Conservation (phyloP, 2,888 invertebrate genomes). For the Doris montereyensis region DNA sequence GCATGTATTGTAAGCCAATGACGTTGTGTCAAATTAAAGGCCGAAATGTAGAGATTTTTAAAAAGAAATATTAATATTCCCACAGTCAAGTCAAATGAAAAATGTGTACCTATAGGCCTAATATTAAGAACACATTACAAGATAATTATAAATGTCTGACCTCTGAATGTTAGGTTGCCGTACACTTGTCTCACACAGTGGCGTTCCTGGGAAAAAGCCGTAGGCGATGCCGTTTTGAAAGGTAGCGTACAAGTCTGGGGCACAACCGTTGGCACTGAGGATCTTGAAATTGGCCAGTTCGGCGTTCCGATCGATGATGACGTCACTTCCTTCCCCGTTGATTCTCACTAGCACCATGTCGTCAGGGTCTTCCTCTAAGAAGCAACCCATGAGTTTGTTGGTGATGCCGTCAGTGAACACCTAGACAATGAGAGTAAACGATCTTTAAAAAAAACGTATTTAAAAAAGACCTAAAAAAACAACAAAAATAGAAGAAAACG, state of each 20-base stretch:
- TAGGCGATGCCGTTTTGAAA: constrained; percentile 96
- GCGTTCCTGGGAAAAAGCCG: constrained; percentile 82
- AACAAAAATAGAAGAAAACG: too few relatives aligned
- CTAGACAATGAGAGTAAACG: too few relatives aligned
- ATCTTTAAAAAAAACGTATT: too few relatives aligned
- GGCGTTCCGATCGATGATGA: constrained; percentile 89
- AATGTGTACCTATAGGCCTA: too few relatives aligned
- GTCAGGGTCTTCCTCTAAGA: constrained; percentile 73
- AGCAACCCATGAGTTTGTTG: constrained; percentile 90
- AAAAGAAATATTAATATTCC: too few relatives aligned
- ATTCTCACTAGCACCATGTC: constrained; percentile 89
- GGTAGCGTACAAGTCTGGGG: constrained; percentile 89
- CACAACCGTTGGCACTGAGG: constrained; percentile 79
- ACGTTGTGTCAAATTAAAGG: too few relatives aligned
- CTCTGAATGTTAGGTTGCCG: constrained; percentile 55
- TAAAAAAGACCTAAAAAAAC: too few relatives aligned
- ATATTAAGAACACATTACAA: too few relatives aligned
- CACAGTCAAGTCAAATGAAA: too few relatives aligned
- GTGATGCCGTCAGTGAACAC: constrained; percentile 94
- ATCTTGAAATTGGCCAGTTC: constrained; percentile 74
- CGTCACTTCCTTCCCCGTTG: constrained; percentile 94
- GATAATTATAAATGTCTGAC: constrained; percentile 42
- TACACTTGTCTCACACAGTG: constrained; percentile 67
- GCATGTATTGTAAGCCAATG: too few relatives aligned
- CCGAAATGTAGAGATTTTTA: too few relatives aligned